Percentiles rank a stretch among this genome's conserved stretches.
Evolutionary conservation across 2,797 vertebrate species (phyloP).

Genomic region (Xenops minutus): DNA sequence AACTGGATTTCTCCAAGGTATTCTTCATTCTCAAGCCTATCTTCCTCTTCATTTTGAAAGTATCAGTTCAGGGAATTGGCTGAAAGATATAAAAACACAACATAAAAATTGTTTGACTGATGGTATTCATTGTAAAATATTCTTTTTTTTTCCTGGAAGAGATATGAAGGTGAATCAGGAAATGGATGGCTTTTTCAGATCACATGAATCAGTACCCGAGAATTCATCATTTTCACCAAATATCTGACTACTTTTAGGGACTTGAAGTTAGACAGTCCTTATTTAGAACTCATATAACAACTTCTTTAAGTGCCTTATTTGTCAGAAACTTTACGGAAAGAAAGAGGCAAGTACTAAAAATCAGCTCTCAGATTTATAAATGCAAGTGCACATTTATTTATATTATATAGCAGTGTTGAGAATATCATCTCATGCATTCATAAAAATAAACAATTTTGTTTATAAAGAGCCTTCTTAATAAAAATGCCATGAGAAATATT

Average conservation of each 20-base stretch:
- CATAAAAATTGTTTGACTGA: constrained; percentile 1
- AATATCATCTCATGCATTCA: neutral
- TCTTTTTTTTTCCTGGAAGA: neutral
- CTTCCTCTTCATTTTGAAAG: neutral
- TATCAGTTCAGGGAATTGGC: neutral
- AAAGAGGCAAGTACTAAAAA: neutral
- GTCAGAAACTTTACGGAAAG: neutral
- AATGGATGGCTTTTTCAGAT: constrained; percentile 82
- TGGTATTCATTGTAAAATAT: neutral
- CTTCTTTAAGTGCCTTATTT: neutral
- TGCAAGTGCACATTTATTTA: neutral
- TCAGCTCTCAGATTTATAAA: neutral
- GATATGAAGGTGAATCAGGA: constrained; percentile 77
- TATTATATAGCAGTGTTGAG: neutral
- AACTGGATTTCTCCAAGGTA: neutral
- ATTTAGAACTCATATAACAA: neutral
- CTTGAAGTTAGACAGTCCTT: neutral
- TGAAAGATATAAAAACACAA: constrained; percentile 45
- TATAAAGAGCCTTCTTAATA: neutral
- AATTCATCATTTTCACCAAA: constrained; percentile 79
- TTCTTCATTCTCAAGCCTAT: neutral
- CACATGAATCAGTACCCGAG: constrained; percentile 74
- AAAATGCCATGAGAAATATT: neutral
- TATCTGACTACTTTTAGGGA: neutral
- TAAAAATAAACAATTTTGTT: neutral